Evolutionary conservation across 2,888 invertebrate species (phyloP).

Genomic region (Gnatocerus cornutus): DNA sequence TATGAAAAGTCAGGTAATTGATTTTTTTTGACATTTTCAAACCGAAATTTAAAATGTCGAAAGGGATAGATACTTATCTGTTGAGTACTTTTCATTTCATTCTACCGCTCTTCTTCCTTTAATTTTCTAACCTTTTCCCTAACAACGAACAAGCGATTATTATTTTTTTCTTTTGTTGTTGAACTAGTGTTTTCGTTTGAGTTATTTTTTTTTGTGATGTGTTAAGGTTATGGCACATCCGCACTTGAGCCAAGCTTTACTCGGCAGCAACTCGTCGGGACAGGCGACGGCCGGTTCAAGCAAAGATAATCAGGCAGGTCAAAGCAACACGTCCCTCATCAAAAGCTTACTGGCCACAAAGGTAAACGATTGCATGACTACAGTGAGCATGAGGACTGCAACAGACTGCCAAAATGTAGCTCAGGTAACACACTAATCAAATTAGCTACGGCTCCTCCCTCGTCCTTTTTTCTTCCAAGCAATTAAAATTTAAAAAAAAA

Average conservation of each 20-base stretch:
- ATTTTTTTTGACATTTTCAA: conserved; percentile 34
- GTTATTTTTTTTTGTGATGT: conserved; percentile 52
- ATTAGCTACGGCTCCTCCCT: conserved; percentile 25
- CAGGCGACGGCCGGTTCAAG: conserved; percentile 51
- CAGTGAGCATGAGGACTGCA: conserved; percentile 71
- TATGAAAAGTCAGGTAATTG: conserved; percentile 75
- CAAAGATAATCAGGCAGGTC: conserved; percentile 64
- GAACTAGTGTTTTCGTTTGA: background rate
- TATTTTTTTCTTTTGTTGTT: conserved; percentile 21
- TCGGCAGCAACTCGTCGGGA: conserved; percentile 65
- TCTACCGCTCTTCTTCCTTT: conserved; percentile 42
- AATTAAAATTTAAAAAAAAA: background rate
- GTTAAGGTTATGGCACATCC: conserved; percentile 76
- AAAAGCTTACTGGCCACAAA: conserved; percentile 96
- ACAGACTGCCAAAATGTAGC: conserved; percentile 73
- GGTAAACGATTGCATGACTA: conserved; percentile 80
- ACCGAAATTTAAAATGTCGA: conserved; percentile 4
- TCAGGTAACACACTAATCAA: conserved; percentile 71
- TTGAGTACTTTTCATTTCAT: conserved; percentile 43
- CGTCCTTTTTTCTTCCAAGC: conserved; percentile 3
- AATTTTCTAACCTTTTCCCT: conserved; percentile 44
- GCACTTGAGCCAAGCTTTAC: conserved; percentile 76
- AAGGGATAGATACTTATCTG: conserved; percentile 4
- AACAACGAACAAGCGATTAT: conserved; percentile 20
- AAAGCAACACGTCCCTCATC: conserved; percentile 86